phyloP scores from a whole-genome alignment of 2,113 vertebrate species.

The Amphilophus citrinellus region DNA sequence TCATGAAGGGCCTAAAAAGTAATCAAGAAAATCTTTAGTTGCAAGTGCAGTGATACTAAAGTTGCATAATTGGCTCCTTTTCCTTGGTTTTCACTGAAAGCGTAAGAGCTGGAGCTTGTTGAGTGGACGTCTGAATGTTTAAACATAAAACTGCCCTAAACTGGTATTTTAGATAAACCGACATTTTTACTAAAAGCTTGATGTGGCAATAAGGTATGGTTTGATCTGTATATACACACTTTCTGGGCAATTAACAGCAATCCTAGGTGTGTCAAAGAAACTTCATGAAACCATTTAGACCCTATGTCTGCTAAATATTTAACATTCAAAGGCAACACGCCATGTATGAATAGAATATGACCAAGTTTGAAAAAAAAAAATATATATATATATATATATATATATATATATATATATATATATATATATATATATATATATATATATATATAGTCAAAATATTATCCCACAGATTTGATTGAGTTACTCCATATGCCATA shows the following conservation, averaged over 20 bases:
- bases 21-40: background rate
- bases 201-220: background rate
- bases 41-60: background rate
- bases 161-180: background rate
- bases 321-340: background rate
- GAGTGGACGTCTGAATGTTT: background rate
- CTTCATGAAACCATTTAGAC: background rate
- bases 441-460: background rate
- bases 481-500: background rate
- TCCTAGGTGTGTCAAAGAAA: background rate
- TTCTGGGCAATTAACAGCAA: background rate
- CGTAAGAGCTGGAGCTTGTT: background rate
- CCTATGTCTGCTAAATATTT: background rate
- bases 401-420: too few species aligned
- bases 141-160: background rate
- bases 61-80: conserved; percentile 3
- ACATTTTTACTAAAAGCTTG: background rate
- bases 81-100: background rate
- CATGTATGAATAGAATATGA: background rate
- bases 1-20: conserved; percentile 1
- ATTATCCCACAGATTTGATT: background rate
- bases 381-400: too few species aligned
- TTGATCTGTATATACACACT: background rate
- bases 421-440: too few species aligned
- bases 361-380: background rate